Evolutionary conservation across 2,797 vertebrate species (phyloP).

Genomic region (Xiphorhynchus erythropygius): DNA sequence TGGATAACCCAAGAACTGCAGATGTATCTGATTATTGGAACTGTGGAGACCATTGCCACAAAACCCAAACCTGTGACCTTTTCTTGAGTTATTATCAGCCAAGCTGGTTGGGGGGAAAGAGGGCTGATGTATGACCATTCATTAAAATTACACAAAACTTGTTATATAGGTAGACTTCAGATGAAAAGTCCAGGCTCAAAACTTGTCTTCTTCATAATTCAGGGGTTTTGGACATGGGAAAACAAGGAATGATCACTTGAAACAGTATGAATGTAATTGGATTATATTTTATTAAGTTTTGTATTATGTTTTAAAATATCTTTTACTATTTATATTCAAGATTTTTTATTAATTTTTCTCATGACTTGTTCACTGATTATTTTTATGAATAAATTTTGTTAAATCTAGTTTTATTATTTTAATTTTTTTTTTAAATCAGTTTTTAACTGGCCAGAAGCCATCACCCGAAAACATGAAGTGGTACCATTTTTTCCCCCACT

Average conservation of each 20-base stretch:
- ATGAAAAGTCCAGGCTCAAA: neutral
- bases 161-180: neutral
- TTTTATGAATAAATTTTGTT: neutral
- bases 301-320: neutral
- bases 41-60: slow-evolving; percentile 11
- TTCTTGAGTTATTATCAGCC: slow-evolving; percentile 11
- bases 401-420: neutral
- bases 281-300: neutral
- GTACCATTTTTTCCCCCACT: neutral
- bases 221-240: neutral
- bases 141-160: neutral
- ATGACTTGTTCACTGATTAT: neutral
- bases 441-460: neutral
- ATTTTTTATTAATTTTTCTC: neutral
- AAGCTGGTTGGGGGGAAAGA: neutral
- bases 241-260: neutral
- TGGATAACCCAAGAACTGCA: neutral
- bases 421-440: accelerated
- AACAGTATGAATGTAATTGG: neutral
- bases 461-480: neutral
- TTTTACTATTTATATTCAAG: neutral
- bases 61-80: slow-evolving; percentile 27
- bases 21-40: slow-evolving; percentile 27
- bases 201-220: neutral
- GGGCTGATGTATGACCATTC: slow-evolving; percentile 15